phyloP scores from a whole-genome alignment of 2,797 vertebrate species.

The Emys orbicularis region DNA sequence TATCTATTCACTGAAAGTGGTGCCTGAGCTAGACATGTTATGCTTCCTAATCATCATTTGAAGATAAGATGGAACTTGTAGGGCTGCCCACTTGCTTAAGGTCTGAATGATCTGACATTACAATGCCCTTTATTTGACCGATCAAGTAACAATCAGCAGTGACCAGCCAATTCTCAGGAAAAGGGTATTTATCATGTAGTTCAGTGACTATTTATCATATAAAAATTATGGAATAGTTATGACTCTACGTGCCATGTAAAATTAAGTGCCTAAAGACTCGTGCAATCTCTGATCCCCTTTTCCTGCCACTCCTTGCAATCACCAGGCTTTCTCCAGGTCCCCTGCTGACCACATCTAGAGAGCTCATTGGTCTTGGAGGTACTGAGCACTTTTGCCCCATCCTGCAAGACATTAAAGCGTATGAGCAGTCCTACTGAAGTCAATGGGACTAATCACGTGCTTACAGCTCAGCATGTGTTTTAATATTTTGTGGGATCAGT shows the following conservation, averaged over 20 bases:
- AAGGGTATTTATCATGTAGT: neutral
- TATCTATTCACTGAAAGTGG: neutral
- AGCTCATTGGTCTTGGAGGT: neutral
- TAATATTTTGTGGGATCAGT: neutral
- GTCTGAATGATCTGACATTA: neutral
- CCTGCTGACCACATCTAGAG: neutral
- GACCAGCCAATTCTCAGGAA: neutral
- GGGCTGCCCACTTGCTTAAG: neutral
- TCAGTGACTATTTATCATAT: neutral
- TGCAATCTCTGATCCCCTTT: neutral
- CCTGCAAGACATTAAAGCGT: neutral
- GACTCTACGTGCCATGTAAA: neutral
- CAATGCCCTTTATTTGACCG: neutral
- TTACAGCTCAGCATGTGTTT: neutral
- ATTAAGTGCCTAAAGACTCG: neutral
- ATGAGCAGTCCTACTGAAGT: neutral
- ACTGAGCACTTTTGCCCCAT: neutral
- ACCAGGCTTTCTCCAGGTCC: neutral
- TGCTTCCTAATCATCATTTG: neutral
- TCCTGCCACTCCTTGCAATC: neutral
- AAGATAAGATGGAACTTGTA: neutral
- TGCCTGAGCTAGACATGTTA: fast-evolving
- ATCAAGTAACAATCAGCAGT: neutral
- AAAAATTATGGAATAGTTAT: neutral
- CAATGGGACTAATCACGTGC: fast-evolving